phyloP scores from a whole-genome alignment of 2,797 vertebrate genomes.

The Oreortyx pictus region DNA sequence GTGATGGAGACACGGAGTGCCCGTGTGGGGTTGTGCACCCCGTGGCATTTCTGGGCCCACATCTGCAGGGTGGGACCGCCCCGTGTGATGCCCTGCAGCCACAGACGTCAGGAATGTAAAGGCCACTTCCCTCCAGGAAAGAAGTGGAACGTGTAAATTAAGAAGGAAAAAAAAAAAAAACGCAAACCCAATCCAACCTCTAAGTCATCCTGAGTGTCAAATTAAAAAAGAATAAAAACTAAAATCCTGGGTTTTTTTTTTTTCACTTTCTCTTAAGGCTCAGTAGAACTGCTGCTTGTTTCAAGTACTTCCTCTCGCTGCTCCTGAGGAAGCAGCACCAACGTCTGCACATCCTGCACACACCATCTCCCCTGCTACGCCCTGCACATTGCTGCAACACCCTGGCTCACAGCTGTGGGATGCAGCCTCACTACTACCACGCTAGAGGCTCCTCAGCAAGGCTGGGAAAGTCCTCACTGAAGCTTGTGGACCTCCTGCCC shows the following conservation, averaged over 20 bases:
- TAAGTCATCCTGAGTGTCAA: slow-evolving; percentile 49
- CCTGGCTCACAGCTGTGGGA: not conserved
- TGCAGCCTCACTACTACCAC: not conserved
- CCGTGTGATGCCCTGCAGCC: not conserved
- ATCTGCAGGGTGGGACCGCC: accelerated
- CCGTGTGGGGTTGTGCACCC: not conserved
- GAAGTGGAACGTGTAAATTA: not conserved
- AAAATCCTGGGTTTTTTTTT: not conserved
- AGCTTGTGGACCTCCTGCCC: not conserved
- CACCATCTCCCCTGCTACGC: not conserved
- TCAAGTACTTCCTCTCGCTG: slow-evolving; percentile 50
- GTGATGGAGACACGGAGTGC: not conserved
- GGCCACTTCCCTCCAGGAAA: not conserved
- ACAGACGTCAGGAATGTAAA: not conserved
- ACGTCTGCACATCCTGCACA: not conserved
- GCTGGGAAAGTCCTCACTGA: not conserved
- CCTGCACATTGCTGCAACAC: not conserved
- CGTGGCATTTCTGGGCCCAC: not conserved
- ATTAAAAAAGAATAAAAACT: not conserved
- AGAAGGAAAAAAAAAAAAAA: not conserved
- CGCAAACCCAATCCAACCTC: not conserved
- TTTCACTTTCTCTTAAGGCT: slow-evolving; percentile 72
- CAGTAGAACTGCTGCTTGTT: slow-evolving; percentile 53
- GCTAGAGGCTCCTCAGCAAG: not conserved
- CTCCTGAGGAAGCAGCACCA: too few species aligned